Conservation (phyloP, 2,888 invertebrate species). For the Anaspis maculata region DNA sequence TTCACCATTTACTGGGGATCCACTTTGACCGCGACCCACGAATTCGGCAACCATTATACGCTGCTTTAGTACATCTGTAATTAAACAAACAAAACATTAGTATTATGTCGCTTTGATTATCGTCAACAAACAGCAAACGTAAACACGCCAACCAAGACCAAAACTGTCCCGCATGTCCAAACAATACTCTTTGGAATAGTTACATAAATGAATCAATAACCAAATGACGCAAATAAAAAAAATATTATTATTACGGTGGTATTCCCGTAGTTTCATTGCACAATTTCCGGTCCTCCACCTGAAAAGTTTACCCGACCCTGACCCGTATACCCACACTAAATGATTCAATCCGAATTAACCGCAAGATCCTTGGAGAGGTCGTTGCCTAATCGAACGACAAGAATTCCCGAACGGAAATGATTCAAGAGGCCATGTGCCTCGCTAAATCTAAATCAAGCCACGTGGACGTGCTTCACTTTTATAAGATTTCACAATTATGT, state of each 20-base stretch:
- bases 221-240: too few relatives aligned
- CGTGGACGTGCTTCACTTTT: background rate
- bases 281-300: too few relatives aligned
- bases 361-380: conserved; percentile 29
- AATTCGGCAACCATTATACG: conserved; percentile 85
- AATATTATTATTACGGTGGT: too few relatives aligned
- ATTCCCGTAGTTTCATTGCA: too few relatives aligned
- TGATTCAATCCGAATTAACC: too few relatives aligned
- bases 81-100: conserved; percentile 18
- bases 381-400: conserved; percentile 22
- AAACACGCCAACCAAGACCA: background rate
- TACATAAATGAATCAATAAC: too few relatives aligned
- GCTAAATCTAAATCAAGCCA: conserved; percentile 1
- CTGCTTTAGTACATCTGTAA: conserved; percentile 46
- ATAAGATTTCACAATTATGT: conserved; percentile 13
- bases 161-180: too few relatives aligned
- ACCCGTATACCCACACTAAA: too few relatives aligned
- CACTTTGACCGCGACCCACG: conserved; percentile 66
- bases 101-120: background rate
- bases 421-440: conserved; percentile 14
- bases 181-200: too few relatives aligned
- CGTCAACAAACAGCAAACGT: too few relatives aligned
- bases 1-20: conserved; percentile 62
- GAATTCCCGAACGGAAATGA: conserved; percentile 25
- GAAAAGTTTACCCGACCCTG: too few relatives aligned